phyloP scores from a whole-genome alignment of 1,140 invertebrate species.

The Tetraneura akinire region DNA sequence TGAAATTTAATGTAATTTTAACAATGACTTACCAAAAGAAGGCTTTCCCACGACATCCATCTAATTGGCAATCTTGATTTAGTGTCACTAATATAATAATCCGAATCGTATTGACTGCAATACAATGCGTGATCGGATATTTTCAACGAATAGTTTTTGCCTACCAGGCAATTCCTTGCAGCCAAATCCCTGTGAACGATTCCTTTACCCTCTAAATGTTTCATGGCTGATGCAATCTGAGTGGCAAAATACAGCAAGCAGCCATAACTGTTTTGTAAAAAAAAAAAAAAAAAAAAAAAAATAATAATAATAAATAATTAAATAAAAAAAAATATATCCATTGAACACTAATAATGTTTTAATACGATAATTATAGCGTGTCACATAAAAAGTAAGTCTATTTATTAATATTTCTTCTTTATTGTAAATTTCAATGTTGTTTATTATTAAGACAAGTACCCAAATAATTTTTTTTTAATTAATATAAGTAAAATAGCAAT shows the following conservation, averaged over 20 bases:
- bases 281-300: slow-evolving; percentile 54
- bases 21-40: slow-evolving; percentile 69
- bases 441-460: no score
- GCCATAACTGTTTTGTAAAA: slow-evolving; percentile 67
- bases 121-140: slow-evolving; percentile 90
- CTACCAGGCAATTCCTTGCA: slow-evolving; percentile 84
- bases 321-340: background rate
- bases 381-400: no score
- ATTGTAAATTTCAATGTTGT: no score
- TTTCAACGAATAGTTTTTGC: slow-evolving; percentile 77
- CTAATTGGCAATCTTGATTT: slow-evolving; percentile 79
- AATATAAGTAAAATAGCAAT: no score
- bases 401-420: no score
- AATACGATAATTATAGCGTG: no score
- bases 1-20: background rate
- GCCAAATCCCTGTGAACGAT: slow-evolving; percentile 78
- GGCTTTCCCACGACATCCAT: slow-evolving; percentile 87
- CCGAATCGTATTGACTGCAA: slow-evolving; percentile 76
- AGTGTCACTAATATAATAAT: slow-evolving; percentile 82
- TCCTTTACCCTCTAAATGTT: slow-evolving; percentile 75
- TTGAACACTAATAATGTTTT: no score
- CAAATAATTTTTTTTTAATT: no score
- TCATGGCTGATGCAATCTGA: slow-evolving; percentile 86
- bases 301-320: no score
- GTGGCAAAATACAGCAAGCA: slow-evolving; percentile 79